A percentile compares a stretch with the other conserved stretches of the same genome.
Evolutionary conservation across 2,888 invertebrate genomes (phyloP).

Genomic region (Oscheius sp.): DNA sequence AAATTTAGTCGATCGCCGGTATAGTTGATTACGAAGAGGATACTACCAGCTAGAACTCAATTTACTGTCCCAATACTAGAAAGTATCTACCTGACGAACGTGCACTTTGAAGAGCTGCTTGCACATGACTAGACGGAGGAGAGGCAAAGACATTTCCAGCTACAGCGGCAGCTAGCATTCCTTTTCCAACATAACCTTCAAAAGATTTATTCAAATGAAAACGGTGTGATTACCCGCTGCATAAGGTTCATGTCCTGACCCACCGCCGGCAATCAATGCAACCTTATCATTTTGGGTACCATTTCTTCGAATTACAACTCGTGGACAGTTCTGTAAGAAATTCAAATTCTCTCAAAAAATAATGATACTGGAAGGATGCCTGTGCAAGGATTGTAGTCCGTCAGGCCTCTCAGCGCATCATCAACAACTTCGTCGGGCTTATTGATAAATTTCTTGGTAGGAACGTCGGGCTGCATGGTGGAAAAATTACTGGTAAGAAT

Average conservation of each 20-base stretch:
- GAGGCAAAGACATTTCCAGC: slow-evolving; percentile 84
- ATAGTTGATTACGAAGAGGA: slow-evolving; percentile 83
- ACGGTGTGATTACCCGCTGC: slow-evolving; percentile 69
- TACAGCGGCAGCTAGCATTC: slow-evolving; percentile 85
- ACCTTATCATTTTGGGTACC: slow-evolving; percentile 34
- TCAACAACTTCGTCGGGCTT: slow-evolving; percentile 54
- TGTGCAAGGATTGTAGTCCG: slow-evolving; percentile 43
- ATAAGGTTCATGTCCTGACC: slow-evolving; percentile 86
- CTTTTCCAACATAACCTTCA: slow-evolving; percentile 82
- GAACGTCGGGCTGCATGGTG: too few species aligned
- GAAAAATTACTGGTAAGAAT: too few species aligned
- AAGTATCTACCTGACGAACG: slow-evolving; percentile 39
- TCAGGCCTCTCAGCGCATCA: slow-evolving; percentile 59
- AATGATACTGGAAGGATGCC: slow-evolving; percentile 47
- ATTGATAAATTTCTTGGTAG: slow-evolving; percentile 65
- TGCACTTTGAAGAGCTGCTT: slow-evolving; percentile 78
- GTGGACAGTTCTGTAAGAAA: slow-evolving; percentile 38
- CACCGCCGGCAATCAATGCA: slow-evolving; percentile 79
- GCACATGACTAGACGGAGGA: slow-evolving; percentile 81
- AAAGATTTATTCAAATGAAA: slow-evolving; percentile 65
- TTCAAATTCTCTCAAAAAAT: background rate
- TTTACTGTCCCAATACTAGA: background rate
- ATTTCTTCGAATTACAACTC: slow-evolving; percentile 40
- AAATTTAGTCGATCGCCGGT: slow-evolving; percentile 86
- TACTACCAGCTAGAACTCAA: slow-evolving; percentile 77